A percentile compares a stretch with the other conserved stretches of the same genome.
These are phyloP conservation scores for Pedionomus torquatus DNA, from an alignment of 2,113 vertebrate species.

Conservation along the genomic window DNA sequence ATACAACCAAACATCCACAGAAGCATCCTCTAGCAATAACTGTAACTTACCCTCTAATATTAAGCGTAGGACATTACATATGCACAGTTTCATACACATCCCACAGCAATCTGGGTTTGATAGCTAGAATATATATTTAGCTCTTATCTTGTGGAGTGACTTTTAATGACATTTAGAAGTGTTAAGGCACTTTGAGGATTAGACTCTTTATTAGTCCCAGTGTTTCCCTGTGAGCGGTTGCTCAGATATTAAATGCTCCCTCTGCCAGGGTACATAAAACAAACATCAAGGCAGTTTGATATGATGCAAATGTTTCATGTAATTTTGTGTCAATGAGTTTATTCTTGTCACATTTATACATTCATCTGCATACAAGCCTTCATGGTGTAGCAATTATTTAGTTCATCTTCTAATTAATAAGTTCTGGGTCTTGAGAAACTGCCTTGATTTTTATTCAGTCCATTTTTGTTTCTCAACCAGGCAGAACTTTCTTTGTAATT, in stretches of 20 bases:
- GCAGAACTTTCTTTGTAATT: not conserved
- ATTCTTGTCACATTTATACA: not conserved
- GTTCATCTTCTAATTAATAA: not conserved
- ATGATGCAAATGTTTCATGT: not conserved
- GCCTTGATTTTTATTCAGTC: not conserved
- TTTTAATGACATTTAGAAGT: slow-evolving; percentile 57
- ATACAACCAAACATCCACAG: not conserved
- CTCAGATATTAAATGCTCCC: not conserved
- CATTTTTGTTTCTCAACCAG: not conserved
- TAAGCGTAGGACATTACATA: not conserved
- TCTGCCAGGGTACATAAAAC: not conserved
- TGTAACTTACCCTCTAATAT: not conserved
- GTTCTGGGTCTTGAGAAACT: not conserved
- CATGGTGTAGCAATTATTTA: not conserved
- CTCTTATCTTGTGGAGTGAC: not conserved
- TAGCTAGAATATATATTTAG: not conserved
- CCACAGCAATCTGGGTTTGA: not conserved
- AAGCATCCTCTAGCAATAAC: not conserved
- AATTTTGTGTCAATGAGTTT: not conserved
- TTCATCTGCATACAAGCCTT: not conserved
- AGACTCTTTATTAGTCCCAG: not conserved
- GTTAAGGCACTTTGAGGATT: not conserved
- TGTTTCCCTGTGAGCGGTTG: not conserved
- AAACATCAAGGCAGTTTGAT: not conserved
- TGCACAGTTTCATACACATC: not conserved